Evolutionary conservation across 2,888 invertebrate species (phyloP), one percentile per base, ranked within the genome.

Genomic region (Gortyna flavago): DNA sequence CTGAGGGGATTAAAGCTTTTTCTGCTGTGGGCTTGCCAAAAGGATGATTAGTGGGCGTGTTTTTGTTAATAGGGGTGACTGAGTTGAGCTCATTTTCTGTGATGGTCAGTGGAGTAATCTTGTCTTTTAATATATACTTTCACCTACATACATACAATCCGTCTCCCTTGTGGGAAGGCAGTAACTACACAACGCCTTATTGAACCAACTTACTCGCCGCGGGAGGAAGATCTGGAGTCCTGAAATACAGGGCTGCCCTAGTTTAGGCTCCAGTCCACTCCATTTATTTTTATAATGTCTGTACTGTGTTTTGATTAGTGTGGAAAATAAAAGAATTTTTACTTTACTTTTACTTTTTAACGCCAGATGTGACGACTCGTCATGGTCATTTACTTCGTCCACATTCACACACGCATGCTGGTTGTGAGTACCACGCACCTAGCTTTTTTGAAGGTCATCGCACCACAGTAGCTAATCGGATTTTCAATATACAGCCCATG

Each of bases 1-100:
- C 80, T 54, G 80, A 78, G 72, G 79, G 85, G 77, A 84, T 88
- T 88, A 86, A 81, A 84, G 85, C 78, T 83, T 86, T 82, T 85
- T 85, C 73, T 81, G 78, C 72, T 72, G 67, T 68, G 29, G 68
- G 38, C 72, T 76, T 76, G 75, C 84, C 70, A 80, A 80, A 76
- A 76, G 80, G 80, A 84, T 83, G 84, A 84, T 83, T 84, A 71
- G 80, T 75, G 35, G 84, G 84, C 75, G 84, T 84, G 72, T 73
- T 83, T 83, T 84, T 84, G 75, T 80, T 74, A 62, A 74, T 80
- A 73, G 54, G 73, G 70, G 81, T 51, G 62, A 67, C 81, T 5
- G 70, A 67, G 16, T 71, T 64, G 25, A 64, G 54, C 18, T 54
- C 29, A 61, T 83, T 84, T 75, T 72, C 29, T 70, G 66, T 75